Conservation (phyloP, 2,797 vertebrate genomes). For the Rhynchotus rufescens region DNA sequence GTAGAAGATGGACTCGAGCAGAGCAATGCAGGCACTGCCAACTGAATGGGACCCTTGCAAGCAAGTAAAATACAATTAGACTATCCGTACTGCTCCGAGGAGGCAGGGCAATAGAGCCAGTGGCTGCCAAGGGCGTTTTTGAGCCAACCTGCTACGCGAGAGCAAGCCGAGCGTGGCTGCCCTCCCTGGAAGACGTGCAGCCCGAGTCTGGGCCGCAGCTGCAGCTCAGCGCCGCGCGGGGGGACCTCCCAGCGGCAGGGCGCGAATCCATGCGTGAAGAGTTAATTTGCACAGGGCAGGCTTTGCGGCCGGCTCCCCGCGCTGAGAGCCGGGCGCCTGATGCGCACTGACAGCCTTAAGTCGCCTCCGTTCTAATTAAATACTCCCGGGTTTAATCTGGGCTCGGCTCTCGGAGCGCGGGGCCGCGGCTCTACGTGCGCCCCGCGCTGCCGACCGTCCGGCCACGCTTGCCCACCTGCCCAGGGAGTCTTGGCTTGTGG, state of each 20-base stretch:
- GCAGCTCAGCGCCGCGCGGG: fast-evolving
- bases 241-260: fast-evolving
- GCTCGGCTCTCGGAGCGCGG: neutral
- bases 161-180: fast-evolving
- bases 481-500: neutral
- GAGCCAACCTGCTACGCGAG: neutral
- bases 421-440: neutral
- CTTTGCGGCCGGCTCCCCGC: neutral
- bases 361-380: conserved; percentile 37
- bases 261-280: neutral
- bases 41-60: neutral
- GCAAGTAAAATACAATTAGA: neutral
- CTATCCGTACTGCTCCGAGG: neutral
- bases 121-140: neutral
- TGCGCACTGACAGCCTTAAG: neutral
- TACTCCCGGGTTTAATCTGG: neutral
- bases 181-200: neutral
- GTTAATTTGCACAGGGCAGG: neutral
- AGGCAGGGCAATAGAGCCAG: neutral
- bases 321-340: neutral
- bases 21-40: neutral
- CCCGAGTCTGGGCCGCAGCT: fast-evolving
- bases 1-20: neutral
- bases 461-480: neutral
- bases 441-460: neutral